Evolutionary conservation across 2,888 invertebrate genomes (phyloP).

Genomic region (Nasonovia ribisnigri): DNA sequence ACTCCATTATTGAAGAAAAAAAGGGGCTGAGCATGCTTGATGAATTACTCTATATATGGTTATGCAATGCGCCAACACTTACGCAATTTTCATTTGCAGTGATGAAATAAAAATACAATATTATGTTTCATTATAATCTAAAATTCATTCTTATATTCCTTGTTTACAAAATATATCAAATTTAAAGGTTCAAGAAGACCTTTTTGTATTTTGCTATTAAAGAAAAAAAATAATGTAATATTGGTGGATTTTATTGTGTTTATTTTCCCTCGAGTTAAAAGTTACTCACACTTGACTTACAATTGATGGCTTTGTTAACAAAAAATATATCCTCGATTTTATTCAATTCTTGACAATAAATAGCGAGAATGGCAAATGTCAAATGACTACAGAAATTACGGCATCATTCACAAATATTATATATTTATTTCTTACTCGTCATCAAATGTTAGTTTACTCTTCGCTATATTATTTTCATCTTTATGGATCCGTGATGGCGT

Average conservation of each 20-base stretch:
- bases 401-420: background rate
- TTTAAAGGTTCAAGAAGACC: too few species aligned
- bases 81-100: background rate
- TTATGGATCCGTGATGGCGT: background rate
- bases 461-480: background rate
- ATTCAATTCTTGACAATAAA: background rate
- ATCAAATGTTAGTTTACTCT: background rate
- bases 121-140: background rate
- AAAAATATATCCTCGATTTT: background rate
- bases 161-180: background rate
- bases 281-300: background rate
- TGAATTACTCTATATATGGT: background rate
- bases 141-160: background rate
- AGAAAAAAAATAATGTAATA: background rate
- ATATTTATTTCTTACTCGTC: background rate
- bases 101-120: background rate
- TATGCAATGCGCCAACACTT: background rate
- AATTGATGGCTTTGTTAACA: background rate
- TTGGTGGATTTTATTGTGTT: constrained; percentile 17
- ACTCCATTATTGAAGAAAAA: too few species aligned
- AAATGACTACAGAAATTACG: background rate
- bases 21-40: too few species aligned
- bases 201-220: background rate
- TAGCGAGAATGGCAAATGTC: background rate
- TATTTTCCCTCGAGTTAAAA: background rate